Percentiles rank a stretch among this genome's conserved stretches.
These are phyloP conservation scores for Stigmatopora nigra DNA, from an alignment of 2,113 vertebrate genomes.

Conservation along the genomic window DNA sequence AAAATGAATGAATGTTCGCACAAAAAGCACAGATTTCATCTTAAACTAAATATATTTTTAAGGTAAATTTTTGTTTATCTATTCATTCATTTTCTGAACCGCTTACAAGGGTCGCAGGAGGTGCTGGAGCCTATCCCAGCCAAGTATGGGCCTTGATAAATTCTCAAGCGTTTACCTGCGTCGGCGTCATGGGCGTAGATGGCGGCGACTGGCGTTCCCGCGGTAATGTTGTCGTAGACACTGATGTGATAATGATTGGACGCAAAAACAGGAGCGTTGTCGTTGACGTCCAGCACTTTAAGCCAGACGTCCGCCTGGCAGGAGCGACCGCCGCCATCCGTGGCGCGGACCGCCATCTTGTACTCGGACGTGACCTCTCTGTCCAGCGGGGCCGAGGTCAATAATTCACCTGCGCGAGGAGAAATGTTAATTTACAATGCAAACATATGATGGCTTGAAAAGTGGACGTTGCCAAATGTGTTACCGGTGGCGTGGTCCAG, in stretches of 20 bases:
- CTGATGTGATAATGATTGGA: slow-evolving; percentile 81
- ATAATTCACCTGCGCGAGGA: slow-evolving; percentile 77
- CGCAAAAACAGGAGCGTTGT: slow-evolving; percentile 85
- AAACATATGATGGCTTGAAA: not conserved
- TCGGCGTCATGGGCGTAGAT: slow-evolving; percentile 88
- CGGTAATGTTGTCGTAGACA: slow-evolving; percentile 90
- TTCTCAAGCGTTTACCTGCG: slow-evolving; percentile 68
- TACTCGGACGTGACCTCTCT: slow-evolving; percentile 75
- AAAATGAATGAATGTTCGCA: no score
- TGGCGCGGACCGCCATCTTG: slow-evolving; percentile 81
- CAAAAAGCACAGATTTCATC: no score
- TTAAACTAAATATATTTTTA: no score
- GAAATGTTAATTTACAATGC: not conserved
- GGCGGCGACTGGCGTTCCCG: slow-evolving; percentile 84
- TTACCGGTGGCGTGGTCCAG: slow-evolving; percentile 83
- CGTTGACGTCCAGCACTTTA: slow-evolving; percentile 82
- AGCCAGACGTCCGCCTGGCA: slow-evolving; percentile 84
- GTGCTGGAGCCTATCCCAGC: no score
- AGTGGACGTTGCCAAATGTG: not conserved
- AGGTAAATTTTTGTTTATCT: no score
- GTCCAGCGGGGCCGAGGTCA: slow-evolving; percentile 76
- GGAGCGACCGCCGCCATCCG: slow-evolving; percentile 86
- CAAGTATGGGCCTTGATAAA: no score
- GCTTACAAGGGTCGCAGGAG: no score
- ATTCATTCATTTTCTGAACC: no score